Evolutionary conservation across 2,797 vertebrate genomes (phyloP), one percentile per base, ranked within the genome.

Genomic region (Ambastaia sidthimunki): DNA sequence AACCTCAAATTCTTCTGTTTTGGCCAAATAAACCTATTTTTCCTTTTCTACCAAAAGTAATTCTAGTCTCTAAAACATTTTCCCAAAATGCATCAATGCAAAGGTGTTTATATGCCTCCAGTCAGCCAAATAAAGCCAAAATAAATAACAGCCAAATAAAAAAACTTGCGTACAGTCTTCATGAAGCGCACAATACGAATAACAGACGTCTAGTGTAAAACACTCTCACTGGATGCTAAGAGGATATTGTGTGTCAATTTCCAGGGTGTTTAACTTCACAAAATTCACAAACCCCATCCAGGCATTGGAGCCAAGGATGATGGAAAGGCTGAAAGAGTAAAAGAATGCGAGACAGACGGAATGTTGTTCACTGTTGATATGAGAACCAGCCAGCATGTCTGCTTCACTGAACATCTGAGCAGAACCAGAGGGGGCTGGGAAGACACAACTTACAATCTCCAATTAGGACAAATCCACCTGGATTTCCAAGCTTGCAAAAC

Each of bases 401-500:
- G 80, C 41, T 52, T 62, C 70, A 62, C 69, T 31, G 47, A 81
- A 21, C 19, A 77, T 80, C 66, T 50, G 67, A 68, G 72, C 18
- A 9, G 23, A 65, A 31, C 16, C 21, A 47, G 50, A 44, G 18
- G 41, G 21, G 31, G 4, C 47, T 37, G 48, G 54, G 65, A 76
- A 55, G 28, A 41, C 31, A 23, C 16, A 7, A 5, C 67, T 4
- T 13, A 65, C 70, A 21, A 52, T 66, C 50, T 50, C 41, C 59
- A 78, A 34, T 76, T 72, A 1, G 63, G 72, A 85, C 76, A 77
- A 90, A 80, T 87, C 84, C 85, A 82, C 79, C 83, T 83, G 65
- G 67, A 71, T 59, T 50, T 44, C 19, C 13, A 12, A 25, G 62
- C 63, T 66, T 69, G 21, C 52, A 44, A 57, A 55, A 55, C 23